These are phyloP conservation scores for Glyptemys insculpta DNA, from an alignment of 2,797 vertebrate genomes.

Conservation along the genomic window DNA sequence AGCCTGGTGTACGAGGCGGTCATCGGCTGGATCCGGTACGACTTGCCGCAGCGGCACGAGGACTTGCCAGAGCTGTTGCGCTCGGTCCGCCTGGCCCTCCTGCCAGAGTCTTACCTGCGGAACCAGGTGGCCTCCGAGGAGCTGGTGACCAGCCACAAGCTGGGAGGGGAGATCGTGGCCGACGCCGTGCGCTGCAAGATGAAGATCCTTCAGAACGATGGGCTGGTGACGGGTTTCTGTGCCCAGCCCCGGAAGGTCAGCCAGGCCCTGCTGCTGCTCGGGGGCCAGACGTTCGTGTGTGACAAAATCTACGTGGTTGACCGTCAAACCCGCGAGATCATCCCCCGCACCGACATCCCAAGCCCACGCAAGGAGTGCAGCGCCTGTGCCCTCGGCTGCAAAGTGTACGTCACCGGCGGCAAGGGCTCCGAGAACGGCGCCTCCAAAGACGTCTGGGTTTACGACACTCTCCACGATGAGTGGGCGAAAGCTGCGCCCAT, in stretches of 20 bases:
- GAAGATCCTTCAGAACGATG: constrained; percentile 92
- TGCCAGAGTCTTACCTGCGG: constrained; percentile 71
- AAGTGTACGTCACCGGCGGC: constrained; percentile 94
- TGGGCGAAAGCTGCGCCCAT: constrained; percentile 96
- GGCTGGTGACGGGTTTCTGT: constrained; percentile 91
- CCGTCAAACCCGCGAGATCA: constrained; percentile 94
- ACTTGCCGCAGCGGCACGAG: constrained; percentile 85
- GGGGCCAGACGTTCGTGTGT: constrained; percentile 97
- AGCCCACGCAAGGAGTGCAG: constrained; percentile 96
- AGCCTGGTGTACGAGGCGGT: constrained; percentile 91
- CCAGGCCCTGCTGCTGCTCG: constrained; percentile 93
- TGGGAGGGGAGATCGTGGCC: constrained; percentile 82
- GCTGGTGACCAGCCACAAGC: background rate
- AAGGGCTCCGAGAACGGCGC: constrained; percentile 94
- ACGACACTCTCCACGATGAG: constrained; percentile 92
- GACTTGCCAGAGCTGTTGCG: constrained; percentile 90
- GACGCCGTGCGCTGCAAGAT: constrained; percentile 93
- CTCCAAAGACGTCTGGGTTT: constrained; percentile 96
- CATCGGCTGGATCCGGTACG: constrained; percentile 91
- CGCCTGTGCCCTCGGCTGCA: constrained; percentile 94
- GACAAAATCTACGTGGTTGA: constrained; percentile 98
- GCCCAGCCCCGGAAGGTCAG: constrained; percentile 94
- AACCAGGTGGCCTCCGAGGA: constrained; percentile 77
- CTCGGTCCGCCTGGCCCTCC: constrained; percentile 90
- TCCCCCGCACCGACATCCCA: constrained; percentile 93